phyloP scores from a whole-genome alignment of 2,797 vertebrate genomes.

The Poliocrania exsul region DNA sequence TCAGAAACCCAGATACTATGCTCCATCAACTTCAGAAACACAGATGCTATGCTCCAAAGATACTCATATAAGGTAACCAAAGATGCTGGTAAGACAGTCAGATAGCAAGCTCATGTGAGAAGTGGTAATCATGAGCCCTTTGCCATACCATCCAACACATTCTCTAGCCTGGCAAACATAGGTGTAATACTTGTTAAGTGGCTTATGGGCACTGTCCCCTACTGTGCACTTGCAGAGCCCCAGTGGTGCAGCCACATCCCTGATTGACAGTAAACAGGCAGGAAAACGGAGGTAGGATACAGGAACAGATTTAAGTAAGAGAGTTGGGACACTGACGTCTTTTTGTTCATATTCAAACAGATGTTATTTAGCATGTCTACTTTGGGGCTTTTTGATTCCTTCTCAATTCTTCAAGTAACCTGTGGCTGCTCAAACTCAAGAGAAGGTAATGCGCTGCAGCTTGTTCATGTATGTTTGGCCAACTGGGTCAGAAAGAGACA shows the following conservation, averaged over 20 bases:
- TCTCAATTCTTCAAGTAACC: background rate
- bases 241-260: rapidly evolving
- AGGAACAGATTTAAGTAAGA: background rate
- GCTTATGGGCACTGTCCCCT: background rate
- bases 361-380: background rate
- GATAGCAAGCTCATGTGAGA: background rate
- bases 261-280: background rate
- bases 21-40: background rate
- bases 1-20: background rate
- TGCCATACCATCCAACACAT: background rate
- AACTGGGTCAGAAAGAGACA: slow-evolving; percentile 34
- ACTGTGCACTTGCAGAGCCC: background rate
- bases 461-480: background rate
- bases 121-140: background rate
- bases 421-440: background rate
- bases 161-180: background rate
- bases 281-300: background rate
- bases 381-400: background rate
- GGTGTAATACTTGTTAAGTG: background rate
- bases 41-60: background rate
- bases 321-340: background rate
- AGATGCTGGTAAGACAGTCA: background rate
- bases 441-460: background rate
- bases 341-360: background rate
- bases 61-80: background rate